These are phyloP conservation scores for Macrotis lagotis DNA, from an alignment of 2,113 vertebrate species.

Conservation along the genomic window DNA sequence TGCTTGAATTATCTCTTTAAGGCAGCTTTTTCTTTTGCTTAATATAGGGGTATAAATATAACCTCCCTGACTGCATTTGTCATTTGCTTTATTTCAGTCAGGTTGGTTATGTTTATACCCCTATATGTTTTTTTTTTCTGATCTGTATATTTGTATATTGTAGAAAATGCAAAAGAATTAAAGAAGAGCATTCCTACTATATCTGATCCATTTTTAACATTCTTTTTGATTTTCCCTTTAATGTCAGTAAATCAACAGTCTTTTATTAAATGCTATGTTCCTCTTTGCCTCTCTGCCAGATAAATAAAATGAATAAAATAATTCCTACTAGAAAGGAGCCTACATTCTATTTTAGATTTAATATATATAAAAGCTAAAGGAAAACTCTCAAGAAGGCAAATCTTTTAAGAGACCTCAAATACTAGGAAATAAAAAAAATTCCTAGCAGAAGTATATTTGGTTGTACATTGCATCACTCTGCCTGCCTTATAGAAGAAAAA, in stretches of 20 bases:
- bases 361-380: neutral
- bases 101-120: too few relatives aligned
- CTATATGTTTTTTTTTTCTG: too few relatives aligned
- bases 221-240: constrained; percentile 12
- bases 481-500: neutral
- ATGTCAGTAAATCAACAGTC: neutral
- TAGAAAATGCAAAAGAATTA: constrained; percentile 18
- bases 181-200: constrained; percentile 19
- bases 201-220: constrained; percentile 28
- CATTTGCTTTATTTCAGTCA: neutral
- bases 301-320: neutral
- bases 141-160: neutral
- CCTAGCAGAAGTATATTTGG: neutral
- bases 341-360: neutral
- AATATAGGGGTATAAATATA: constrained; percentile 5
- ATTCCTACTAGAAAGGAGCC: neutral
- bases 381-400: neutral
- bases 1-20: neutral
- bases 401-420: neutral
- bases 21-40: constrained; percentile 32
- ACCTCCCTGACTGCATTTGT: neutral
- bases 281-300: neutral
- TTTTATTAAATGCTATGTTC: neutral
- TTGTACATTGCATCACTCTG: neutral
- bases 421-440: neutral